Base-by-base conservation (phyloP, 2,113 vertebrate genomes). In the Solea senegalensis region DNA sequence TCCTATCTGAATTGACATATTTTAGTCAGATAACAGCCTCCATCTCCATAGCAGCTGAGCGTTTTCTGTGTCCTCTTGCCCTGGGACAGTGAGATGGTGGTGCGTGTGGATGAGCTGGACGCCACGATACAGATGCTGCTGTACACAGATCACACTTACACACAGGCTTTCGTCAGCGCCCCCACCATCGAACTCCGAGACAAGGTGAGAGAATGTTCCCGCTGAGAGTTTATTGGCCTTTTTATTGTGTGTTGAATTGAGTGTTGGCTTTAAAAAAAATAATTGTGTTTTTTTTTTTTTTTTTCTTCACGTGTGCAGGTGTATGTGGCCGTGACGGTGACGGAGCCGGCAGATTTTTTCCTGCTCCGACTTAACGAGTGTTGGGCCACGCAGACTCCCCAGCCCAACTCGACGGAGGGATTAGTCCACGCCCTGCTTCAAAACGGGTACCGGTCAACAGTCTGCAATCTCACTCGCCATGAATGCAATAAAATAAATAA, bases 171-270 rank as follows among this genome's bases (percentile, higher is more conserved):
- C 84, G 65, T 7, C 9, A 81, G 54, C 0, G 44, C 86, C 6
- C 93, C 93, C 8, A 83, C 77, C 12, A 80, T 94, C 3, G 90
- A 92, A 12, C 91, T 93, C 3, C 5, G 82, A 26, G 84, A 91
- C 66, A 85, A 85, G 83, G 91, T 85, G 3, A 1, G 75, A 72
- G 10, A 34, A 6, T 1, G 1, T 74, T 39, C 13, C 7, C 34
- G 5, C 34, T 34, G 34, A 34, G 1, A 34, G 3, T 34, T 34
- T 48, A 3, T 45, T 40, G 7, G 16, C 13, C 10, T 59, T 48
- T 52, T 11, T 7, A 2, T 8, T 12, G 8, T 52, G 15, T 7
- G 2, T 8, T 12, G 9, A 7, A 2, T 8, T 12, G 9, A 7
- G 11, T 11, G 34, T 26, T 50, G 14, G n/a, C 1, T 26, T 54